A percentile compares a stretch with the other conserved stretches of the same genome.
Evolutionary conservation across 1,140 invertebrate genomes (phyloP).

Genomic region (Forficula auricularia): DNA sequence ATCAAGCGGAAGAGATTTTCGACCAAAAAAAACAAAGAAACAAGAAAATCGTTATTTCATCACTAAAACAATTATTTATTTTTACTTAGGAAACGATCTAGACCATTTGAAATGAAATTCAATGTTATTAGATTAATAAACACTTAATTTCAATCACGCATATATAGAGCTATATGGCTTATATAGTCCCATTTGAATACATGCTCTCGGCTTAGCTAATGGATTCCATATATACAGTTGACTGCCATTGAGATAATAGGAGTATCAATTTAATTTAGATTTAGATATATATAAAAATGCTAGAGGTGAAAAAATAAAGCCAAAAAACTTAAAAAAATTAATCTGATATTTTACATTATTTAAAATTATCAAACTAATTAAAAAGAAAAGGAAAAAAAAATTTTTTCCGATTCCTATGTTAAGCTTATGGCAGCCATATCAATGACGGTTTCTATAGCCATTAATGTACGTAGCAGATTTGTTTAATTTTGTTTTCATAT

Average conservation of each 20-base stretch:
- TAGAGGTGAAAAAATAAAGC: too few relatives aligned
- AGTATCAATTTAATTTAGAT: too few relatives aligned
- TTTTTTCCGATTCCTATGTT: constrained; percentile 10
- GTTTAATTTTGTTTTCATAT: constrained; percentile 10
- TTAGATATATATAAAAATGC: too few relatives aligned
- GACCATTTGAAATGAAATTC: not conserved
- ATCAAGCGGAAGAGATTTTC: constrained; percentile 7
- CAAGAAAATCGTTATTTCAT: constrained; percentile 8
- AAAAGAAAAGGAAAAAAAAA: too few relatives aligned
- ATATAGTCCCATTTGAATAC: not conserved
- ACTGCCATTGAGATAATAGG: constrained; percentile 8
- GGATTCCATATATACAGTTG: constrained; percentile 8
- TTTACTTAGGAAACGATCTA: not conserved
- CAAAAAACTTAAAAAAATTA: not conserved
- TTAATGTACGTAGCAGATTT: constrained; percentile 8
- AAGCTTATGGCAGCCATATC: constrained; percentile 27
- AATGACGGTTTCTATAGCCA: constrained; percentile 21
- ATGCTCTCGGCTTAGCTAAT: not conserved
- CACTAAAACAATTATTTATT: constrained; percentile 12
- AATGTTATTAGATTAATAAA: too few relatives aligned
- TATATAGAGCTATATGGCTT: too few relatives aligned
- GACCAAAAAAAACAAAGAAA: constrained; percentile 12
- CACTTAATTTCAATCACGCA: not conserved
- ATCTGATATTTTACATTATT: not conserved
- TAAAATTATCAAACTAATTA: not conserved